Evolutionary conservation across 2,113 vertebrate species (phyloP).

Genomic region (Melanotaenia duboulayi): DNA sequence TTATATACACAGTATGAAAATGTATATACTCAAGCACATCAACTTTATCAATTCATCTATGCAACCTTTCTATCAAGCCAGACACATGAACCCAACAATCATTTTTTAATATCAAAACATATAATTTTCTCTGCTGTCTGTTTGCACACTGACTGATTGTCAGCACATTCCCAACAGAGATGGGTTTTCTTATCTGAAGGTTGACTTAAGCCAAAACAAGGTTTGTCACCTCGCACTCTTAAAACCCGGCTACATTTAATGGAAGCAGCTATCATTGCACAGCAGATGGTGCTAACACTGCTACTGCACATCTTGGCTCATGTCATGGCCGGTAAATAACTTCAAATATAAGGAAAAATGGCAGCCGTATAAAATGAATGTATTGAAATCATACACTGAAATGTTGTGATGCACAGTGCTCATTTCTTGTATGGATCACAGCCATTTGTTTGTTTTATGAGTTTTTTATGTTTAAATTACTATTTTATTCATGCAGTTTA

Average conservation of each 20-base stretch:
- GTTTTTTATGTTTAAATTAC: not conserved
- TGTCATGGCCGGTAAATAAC: constrained; percentile 67
- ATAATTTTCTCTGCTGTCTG: constrained; percentile 20
- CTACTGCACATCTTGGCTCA: constrained; percentile 39
- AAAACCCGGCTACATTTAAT: constrained; percentile 71
- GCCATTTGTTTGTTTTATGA: not conserved
- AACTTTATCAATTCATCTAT: constrained; percentile 6
- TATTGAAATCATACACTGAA: constrained; percentile 37
- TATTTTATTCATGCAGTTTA: constrained; percentile 14
- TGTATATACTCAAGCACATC: not conserved
- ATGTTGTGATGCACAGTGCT: constrained; percentile 4
- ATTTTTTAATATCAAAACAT: constrained; percentile 18
- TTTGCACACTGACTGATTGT: constrained; percentile 19
- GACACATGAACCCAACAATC: constrained; percentile 6
- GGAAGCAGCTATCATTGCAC: constrained; percentile 69
- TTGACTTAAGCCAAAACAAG: constrained; percentile 54
- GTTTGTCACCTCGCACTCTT: constrained; percentile 62
- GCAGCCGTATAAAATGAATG: constrained; percentile 27
- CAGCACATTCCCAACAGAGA: constrained; percentile 31
- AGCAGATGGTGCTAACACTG: constrained; percentile 73
- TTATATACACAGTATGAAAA: not conserved
- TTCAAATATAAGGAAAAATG: constrained; percentile 53
- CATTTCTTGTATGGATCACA: not conserved
- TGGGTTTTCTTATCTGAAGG: constrained; percentile 69
- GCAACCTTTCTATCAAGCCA: not conserved